Evolutionary conservation across 1,140 invertebrate genomes (phyloP).

Genomic region (Atta colombica): DNA sequence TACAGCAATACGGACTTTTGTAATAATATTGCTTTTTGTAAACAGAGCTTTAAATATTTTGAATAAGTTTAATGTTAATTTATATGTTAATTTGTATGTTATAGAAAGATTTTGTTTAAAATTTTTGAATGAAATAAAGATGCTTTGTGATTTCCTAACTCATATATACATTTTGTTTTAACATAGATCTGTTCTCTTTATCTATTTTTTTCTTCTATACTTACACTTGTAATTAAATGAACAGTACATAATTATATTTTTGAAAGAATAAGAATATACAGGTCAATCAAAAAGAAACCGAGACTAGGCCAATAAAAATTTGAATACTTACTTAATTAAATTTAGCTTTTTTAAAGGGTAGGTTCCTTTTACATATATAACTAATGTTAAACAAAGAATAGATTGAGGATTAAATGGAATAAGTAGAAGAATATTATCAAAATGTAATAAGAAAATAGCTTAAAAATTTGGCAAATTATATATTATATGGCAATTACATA

Average conservation of each 20-base stretch:
- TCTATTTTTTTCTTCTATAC: background rate
- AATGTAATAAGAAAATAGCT: background rate
- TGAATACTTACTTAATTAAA: too few relatives aligned
- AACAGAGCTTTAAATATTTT: background rate
- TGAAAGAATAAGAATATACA: background rate
- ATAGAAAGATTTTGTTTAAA: background rate
- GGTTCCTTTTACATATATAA: too few relatives aligned
- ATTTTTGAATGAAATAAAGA: constrained; percentile 10
- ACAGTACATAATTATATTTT: background rate
- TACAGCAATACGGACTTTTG: background rate
- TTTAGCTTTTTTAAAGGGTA: too few relatives aligned
- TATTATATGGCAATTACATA: too few relatives aligned
- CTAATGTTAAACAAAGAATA: background rate
- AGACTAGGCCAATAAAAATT: too few relatives aligned
- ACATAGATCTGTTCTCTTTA: background rate
- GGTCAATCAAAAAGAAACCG: too few relatives aligned
- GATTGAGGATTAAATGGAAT: background rate
- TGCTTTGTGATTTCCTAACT: background rate
- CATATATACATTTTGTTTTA: constrained; percentile 1
- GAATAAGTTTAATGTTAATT: background rate
- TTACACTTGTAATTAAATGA: background rate
- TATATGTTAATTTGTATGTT: background rate
- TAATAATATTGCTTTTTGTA: constrained; percentile 13
- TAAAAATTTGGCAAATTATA: background rate
- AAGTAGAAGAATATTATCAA: background rate